Evolutionary conservation across 2,888 invertebrate species (phyloP).

Genomic region (Pyrocoelia pectoralis): DNA sequence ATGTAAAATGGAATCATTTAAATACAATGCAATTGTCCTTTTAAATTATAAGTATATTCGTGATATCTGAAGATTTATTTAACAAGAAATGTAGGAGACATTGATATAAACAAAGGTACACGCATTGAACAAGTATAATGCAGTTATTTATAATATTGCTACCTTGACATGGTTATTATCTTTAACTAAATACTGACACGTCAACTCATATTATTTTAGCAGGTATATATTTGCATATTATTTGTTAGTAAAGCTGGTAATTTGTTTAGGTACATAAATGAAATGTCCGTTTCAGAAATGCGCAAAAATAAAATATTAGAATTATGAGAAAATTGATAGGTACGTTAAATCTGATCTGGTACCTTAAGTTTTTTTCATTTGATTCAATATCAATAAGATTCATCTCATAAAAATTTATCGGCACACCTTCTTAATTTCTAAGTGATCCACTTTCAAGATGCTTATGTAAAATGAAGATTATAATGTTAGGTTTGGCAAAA

Average conservation of each 20-base stretch:
- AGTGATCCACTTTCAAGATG: not conserved
- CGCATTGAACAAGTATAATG: not conserved
- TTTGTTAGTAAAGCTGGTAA: not conserved
- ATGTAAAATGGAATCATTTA: too few species aligned
- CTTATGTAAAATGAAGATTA: not conserved
- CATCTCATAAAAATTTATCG: not conserved
- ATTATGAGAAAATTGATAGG: too few species aligned
- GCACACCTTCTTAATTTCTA: not conserved
- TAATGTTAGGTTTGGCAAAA: constrained; percentile 1
- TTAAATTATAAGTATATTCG: too few species aligned
- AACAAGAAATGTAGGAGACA: too few species aligned
- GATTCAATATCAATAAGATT: not conserved
- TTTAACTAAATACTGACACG: not conserved
- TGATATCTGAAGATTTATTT: too few species aligned
- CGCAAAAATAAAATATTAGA: too few species aligned
- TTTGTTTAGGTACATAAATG: not conserved
- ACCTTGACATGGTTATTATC: constrained; percentile 11
- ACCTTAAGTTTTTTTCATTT: too few species aligned
- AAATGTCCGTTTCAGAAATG: not conserved
- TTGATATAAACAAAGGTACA: not conserved
- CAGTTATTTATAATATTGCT: not conserved
- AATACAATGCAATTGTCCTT: too few species aligned
- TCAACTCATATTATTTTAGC: not conserved
- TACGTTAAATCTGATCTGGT: too few species aligned
- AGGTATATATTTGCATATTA: not conserved